Evolutionary conservation across 23 tunicate genomes (phyloP).

Genomic region (Diplosoma virens): DNA sequence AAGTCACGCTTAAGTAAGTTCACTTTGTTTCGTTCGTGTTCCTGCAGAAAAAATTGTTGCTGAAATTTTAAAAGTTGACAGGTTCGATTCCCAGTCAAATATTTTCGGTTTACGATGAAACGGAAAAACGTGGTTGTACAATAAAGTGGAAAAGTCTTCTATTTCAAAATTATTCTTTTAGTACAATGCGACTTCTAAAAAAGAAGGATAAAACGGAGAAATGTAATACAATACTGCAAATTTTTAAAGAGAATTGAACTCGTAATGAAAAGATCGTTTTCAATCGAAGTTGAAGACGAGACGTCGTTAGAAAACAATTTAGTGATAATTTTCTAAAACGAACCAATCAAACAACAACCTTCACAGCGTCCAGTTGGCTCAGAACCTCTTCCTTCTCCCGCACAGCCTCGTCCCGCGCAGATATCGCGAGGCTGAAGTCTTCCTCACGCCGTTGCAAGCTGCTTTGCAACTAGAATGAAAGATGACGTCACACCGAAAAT

Average conservation of each 20-base stretch:
- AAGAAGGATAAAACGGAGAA: background rate
- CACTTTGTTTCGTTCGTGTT: slow-evolving; percentile 53
- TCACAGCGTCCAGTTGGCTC: slow-evolving; percentile 52
- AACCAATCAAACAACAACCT: slow-evolving; percentile 25
- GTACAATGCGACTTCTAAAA: too few relatives aligned
- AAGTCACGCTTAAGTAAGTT: slow-evolving; percentile 50
- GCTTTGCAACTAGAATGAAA: slow-evolving; percentile 37
- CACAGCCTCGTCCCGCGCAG: slow-evolving; percentile 74
- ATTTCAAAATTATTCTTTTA: too few relatives aligned
- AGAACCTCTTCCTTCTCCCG: slow-evolving; percentile 59
- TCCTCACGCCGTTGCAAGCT: slow-evolving; percentile 63
- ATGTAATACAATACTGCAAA: too few relatives aligned
- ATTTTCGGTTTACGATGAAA: too few relatives aligned
- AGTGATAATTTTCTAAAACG: too few relatives aligned
- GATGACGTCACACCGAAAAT: too few relatives aligned
- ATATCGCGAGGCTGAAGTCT: slow-evolving; percentile 64
- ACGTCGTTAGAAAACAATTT: background rate
- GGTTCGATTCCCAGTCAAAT: too few relatives aligned
- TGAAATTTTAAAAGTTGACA: too few relatives aligned
- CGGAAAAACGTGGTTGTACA: too few relatives aligned
- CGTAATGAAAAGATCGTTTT: background rate
- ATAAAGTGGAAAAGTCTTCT: too few relatives aligned
- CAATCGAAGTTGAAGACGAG: background rate
- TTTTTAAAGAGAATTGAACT: background rate
- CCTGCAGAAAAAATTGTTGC: slow-evolving; percentile 51